phyloP scores from a whole-genome alignment of 2,113 vertebrate species.

The Cyphomyrus discorhynchus region DNA sequence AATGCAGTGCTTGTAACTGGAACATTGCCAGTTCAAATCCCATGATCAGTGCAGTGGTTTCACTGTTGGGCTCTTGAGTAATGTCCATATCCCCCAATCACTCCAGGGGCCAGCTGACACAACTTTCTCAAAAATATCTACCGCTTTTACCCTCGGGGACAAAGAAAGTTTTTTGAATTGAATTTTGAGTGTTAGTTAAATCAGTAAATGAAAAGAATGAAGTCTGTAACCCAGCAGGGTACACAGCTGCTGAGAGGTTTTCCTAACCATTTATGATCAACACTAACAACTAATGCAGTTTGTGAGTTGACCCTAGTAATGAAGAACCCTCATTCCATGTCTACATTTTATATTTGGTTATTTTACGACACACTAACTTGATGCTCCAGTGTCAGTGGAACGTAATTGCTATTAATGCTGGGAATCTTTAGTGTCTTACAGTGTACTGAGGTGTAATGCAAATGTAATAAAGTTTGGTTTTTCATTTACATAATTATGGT shows the following conservation, averaged over 20 bases:
- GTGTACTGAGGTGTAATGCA: neutral
- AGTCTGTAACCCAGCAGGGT: neutral
- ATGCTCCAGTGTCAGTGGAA: neutral
- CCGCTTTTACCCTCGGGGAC: neutral
- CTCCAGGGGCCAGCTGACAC: neutral
- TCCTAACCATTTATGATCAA: neutral
- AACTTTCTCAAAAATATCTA: neutral
- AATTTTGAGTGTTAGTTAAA: neutral
- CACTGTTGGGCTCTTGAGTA: neutral
- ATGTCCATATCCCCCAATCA: neutral
- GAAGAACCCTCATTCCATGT: neutral
- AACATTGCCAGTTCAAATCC: neutral
- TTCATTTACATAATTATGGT: neutral
- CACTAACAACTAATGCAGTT: neutral
- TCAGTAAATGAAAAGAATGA: neutral
- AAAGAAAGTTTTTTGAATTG: too few relatives aligned
- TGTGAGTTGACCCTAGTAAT: neutral
- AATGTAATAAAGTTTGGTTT: neutral
- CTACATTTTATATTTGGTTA: neutral
- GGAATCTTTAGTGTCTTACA: neutral
- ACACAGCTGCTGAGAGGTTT: neutral
- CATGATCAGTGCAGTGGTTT: neutral
- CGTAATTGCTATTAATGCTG: neutral
- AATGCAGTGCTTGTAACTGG: neutral
- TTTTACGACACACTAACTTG: neutral